Base-by-base conservation (phyloP, 2,797 vertebrate species). In the Falco cherrug region DNA sequence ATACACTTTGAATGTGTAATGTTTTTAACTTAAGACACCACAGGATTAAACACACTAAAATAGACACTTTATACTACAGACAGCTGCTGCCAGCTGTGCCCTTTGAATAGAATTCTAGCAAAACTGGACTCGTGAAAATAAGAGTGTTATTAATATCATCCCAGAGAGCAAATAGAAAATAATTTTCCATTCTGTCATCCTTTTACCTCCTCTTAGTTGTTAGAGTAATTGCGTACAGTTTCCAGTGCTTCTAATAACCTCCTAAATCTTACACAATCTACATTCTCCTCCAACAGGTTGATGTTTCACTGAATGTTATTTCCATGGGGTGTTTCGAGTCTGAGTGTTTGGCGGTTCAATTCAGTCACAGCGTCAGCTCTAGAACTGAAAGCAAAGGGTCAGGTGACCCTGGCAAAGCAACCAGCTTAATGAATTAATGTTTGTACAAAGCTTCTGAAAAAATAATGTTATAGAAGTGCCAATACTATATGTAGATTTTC, bases 41-140 rank as follows among this genome's bases (percentile, higher is more conserved):
- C 17, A 69, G 43, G 51, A 93, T 85, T 75, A 81, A 82, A 64
- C 2, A 2, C 3, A 8, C 26, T 73, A 61, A 95, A 95, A 73
- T 7, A 80, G 71, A 65, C 2, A 11, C 45, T 80, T 67, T 47
- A 8, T 84, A 48, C 50, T 71, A 35, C 9, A 57, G 69, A 57
- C 84, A 95, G 94, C 43, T 93, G 78, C 74, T 90, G 57, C 64
- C 92, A 95, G 93, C 75, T 95, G 64, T 68, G 41, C 37, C 37
- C 57, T 92, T 89, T 57, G 41, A 92, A 71, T 12, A 83, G 53
- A 80, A 77, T 86, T 82, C 78, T 74, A 61, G 54, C 24, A 94
- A 64, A 89, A 65, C 5, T 43, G 18, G 37, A n/a, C 16, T 75
- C 5, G 4, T 17, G 45, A 77, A 89, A 86, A 85, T 41, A 87